Base-by-base conservation (phyloP, 1,140 invertebrate genomes). In the Vanessa atalanta region DNA sequence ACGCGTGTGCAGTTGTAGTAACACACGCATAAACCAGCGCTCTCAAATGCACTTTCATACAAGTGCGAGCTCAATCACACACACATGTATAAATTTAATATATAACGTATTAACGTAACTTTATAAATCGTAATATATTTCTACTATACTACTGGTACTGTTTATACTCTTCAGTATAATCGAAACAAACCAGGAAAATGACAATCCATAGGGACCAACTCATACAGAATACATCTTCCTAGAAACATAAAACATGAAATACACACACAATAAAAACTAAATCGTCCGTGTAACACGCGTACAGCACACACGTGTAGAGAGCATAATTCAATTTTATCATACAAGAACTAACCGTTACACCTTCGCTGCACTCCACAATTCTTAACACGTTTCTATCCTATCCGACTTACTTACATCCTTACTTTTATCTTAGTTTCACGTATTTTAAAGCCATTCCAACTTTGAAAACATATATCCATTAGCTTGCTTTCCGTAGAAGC, bases 261-360 rank as follows among this genome's bases (percentile, higher is more conserved):
- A 37, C 37, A 8, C 9, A n/a, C 15, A 55, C 15, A 55, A 23
- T 55, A 20, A 55, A 55, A 55, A 7, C 20, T 57, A 57, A 57
- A 20, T 57, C 13, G 12, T n/a, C 53, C 8, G 5, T 53, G n/a
- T 37, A 31, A 31, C 57, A 61, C 26, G 43, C 26, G 57, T 61
- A 61, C 50, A 50, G 26, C 60, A 50, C 68, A 57, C 68, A 70
- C 60, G 68, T 51, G 51, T 50, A 60, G n/a, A 50, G 23, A 47
- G 20, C 16, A 70, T 63, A 70, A 70, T 70, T 70, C 60, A 70
- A 70, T 70, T 70, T 63, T 70, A 70, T 70, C 43, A 70, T 51
- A 61, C 57, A 61, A 48, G 68, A 60, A 70, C 57, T 70, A 60
- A 51, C 57, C 47, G 60, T 60, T 23, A 61, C 37, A 68, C 68